Conservation (phyloP, 2,113 vertebrate genomes). For the Chlorocebus sabaeus region DNA sequence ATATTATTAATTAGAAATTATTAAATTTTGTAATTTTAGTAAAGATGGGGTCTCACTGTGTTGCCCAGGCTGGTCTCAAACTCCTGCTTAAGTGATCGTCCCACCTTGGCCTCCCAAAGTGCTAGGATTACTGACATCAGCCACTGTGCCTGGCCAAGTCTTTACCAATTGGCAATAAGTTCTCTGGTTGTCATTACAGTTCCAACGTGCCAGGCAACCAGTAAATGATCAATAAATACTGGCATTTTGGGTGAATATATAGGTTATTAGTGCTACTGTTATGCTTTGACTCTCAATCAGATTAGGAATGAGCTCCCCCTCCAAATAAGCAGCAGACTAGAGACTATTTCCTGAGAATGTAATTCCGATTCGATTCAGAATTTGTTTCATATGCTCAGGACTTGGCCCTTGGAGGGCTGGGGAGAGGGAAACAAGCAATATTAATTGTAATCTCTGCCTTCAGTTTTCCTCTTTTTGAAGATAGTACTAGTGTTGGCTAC, state of each 20-base stretch:
- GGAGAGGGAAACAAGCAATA: background rate
- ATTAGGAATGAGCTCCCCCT: background rate
- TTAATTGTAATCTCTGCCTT: background rate
- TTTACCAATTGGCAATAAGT: background rate
- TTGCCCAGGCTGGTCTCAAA: too few species aligned
- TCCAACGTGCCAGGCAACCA: background rate
- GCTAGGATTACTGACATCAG: too few species aligned
- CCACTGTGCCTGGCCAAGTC: background rate
- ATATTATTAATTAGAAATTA: too few species aligned
- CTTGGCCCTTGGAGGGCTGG: background rate
- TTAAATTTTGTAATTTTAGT: too few species aligned
- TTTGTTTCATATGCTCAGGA: background rate
- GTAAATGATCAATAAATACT: background rate
- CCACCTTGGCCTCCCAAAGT: too few species aligned
- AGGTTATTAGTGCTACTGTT: background rate
- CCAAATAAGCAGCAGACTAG: background rate
- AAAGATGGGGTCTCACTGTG: too few species aligned
- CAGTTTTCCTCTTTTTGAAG: background rate
- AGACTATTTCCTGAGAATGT: background rate
- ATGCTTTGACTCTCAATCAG: background rate
- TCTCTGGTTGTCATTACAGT: background rate
- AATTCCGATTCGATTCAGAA: background rate
- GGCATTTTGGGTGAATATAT: background rate
- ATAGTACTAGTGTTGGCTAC: background rate
- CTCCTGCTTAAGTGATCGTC: too few species aligned